phyloP scores from a whole-genome alignment of 2,797 vertebrate species.

The Steatocranus sp. region DNA sequence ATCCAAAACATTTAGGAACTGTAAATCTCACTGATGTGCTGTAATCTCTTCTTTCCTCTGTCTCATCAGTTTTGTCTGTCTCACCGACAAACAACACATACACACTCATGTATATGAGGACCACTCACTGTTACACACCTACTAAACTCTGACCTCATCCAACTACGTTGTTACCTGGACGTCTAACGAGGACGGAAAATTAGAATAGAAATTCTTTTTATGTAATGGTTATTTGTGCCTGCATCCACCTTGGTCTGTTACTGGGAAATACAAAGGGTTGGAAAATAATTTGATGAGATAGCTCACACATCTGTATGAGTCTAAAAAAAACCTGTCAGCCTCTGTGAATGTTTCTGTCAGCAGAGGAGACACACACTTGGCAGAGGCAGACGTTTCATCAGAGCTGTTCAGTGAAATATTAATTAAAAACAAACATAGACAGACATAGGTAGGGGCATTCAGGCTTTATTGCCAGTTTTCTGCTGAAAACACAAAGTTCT shows the following conservation, averaged over 20 bases:
- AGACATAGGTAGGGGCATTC: background rate
- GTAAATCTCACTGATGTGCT: conserved; percentile 17
- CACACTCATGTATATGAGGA: background rate
- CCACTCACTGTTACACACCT: background rate
- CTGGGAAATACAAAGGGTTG: background rate
- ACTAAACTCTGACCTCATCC: background rate
- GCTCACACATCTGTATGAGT: background rate
- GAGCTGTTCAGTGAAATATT: background rate
- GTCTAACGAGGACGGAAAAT: background rate
- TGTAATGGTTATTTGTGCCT: background rate
- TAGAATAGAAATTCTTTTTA: background rate
- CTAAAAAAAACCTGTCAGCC: background rate
- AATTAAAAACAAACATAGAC: conserved; percentile 15
- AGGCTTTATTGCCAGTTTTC: background rate
- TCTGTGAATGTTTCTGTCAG: background rate
- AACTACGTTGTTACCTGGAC: background rate
- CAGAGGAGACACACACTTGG: background rate
- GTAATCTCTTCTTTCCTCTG: background rate
- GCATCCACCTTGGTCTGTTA: background rate
- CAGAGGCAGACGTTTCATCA: background rate
- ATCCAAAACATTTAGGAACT: conserved; percentile 13
- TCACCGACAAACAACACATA: background rate
- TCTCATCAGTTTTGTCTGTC: background rate
- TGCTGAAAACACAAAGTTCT: background rate
- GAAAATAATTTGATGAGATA: background rate